Evolutionary conservation across 35 echinoderm and acorn worm species (phyloP).

Genomic region (Holothuria glaberrima): DNA sequence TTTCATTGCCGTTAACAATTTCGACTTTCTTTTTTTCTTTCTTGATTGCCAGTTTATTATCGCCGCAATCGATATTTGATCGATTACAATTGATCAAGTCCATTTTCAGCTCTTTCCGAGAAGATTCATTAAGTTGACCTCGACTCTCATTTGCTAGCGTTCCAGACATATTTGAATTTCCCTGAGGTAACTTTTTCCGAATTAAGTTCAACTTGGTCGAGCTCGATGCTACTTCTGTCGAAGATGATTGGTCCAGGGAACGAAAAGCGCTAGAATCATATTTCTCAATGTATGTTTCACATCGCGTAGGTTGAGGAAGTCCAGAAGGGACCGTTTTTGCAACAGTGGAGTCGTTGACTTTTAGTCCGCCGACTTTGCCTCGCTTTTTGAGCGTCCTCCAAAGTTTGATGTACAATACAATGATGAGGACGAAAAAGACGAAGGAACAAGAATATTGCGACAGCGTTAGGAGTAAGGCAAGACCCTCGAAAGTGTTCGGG

Average conservation of each 20-base stretch:
- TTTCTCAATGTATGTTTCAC: background rate
- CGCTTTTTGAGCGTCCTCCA: conserved; percentile 22
- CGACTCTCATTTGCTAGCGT: background rate
- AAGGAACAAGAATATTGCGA: background rate
- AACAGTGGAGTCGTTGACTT: background rate
- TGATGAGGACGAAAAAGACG: conserved; percentile 7
- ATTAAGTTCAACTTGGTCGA: background rate
- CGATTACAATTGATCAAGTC: background rate
- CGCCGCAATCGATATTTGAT: background rate
- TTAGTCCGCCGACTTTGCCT: conserved; percentile 15
- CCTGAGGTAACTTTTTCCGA: background rate
- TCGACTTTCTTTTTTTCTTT: background rate
- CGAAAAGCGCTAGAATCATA: background rate
- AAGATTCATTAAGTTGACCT: too few species aligned
- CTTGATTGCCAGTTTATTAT: background rate
- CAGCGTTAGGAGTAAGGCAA: background rate
- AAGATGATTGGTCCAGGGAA: background rate
- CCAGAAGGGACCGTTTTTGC: background rate
- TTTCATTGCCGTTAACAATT: background rate
- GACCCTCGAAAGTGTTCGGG: background rate
- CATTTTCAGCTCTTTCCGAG: too few species aligned
- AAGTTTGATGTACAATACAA: background rate
- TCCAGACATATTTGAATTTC: background rate
- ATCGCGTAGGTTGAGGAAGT: background rate
- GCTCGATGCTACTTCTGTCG: background rate